Evolutionary conservation across 2,113 vertebrate species (phyloP).

Genomic region (Actenoides lindsayi): DNA sequence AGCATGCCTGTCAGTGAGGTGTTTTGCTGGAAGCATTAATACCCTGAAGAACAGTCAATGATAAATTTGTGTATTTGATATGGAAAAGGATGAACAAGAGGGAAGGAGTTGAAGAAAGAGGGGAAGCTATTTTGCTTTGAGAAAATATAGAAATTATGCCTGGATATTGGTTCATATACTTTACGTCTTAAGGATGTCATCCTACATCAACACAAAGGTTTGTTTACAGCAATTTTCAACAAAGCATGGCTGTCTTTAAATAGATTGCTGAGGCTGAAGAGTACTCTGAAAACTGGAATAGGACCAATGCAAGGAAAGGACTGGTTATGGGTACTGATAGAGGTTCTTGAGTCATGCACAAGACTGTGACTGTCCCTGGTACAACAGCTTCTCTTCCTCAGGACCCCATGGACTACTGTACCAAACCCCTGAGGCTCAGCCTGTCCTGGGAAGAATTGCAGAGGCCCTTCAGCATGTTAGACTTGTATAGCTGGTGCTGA

Average conservation of each 20-base stretch:
- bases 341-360: background rate
- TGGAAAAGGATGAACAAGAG: background rate
- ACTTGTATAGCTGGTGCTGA: background rate
- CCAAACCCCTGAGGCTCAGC: background rate
- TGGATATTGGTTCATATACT: background rate
- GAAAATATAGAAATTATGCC: background rate
- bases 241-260: background rate
- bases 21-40: slow-evolving; percentile 27
- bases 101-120: background rate
- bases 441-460: background rate
- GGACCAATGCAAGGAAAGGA: background rate
- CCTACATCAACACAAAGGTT: background rate
- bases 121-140: background rate
- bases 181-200: background rate
- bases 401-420: background rate
- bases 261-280: background rate
- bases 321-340: accelerated
- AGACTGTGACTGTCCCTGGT: background rate
- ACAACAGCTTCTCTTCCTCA: background rate
- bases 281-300: background rate
- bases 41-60: slow-evolving; percentile 2
- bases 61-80: background rate
- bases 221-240: background rate
- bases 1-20: slow-evolving; percentile 6
- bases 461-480: accelerated